A percentile compares a stretch with the other conserved stretches of the same genome.
Evolutionary conservation across 2,888 invertebrate species (phyloP).

Genomic region (Drosophila vallismaia): DNA sequence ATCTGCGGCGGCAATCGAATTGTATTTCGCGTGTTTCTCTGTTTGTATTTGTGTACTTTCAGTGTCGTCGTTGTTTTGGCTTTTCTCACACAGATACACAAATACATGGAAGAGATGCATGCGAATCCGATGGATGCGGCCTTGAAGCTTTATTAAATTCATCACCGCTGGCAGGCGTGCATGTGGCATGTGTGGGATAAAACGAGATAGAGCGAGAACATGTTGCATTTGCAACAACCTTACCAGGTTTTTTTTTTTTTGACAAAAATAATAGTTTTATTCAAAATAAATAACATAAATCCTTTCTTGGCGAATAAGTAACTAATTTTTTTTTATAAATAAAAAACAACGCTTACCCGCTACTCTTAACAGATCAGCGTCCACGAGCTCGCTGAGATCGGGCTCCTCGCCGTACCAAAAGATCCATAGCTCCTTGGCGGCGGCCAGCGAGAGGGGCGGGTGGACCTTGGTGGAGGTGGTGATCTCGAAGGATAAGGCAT

Average conservation of each 20-base stretch:
- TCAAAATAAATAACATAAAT: too few relatives aligned
- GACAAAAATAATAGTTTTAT: too few relatives aligned
- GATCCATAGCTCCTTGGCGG: conserved; percentile 99
- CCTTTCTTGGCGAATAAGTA: too few relatives aligned
- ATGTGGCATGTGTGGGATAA: conserved; percentile 9
- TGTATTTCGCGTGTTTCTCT: conserved; percentile 44
- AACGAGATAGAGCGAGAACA: conserved; percentile 1
- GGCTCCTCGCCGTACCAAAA: conserved; percentile 99
- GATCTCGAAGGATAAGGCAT: conserved; percentile 84
- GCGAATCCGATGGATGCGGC: conserved; percentile 69
- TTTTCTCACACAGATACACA: conserved; percentile 34
- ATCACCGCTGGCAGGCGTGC: conserved; percentile 45
- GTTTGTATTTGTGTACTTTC: conserved; percentile 18
- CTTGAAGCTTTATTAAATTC: conserved; percentile 78
- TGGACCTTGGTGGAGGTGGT: conserved; percentile 85
- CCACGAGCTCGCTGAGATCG: conserved; percentile 92
- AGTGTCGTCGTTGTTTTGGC: conserved; percentile 25
- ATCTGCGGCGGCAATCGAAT: conserved; percentile 47
- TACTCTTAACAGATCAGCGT: conserved; percentile 92
- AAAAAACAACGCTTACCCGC: conserved; percentile 88
- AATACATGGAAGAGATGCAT: conserved; percentile 21
- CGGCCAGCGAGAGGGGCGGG: conserved; percentile 92
- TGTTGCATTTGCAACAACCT: neutral
- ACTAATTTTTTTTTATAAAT: too few relatives aligned
- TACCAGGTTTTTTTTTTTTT: too few relatives aligned